Conservation (phyloP, 1,140 invertebrate genomes). For the Lycorma delicatula region DNA sequence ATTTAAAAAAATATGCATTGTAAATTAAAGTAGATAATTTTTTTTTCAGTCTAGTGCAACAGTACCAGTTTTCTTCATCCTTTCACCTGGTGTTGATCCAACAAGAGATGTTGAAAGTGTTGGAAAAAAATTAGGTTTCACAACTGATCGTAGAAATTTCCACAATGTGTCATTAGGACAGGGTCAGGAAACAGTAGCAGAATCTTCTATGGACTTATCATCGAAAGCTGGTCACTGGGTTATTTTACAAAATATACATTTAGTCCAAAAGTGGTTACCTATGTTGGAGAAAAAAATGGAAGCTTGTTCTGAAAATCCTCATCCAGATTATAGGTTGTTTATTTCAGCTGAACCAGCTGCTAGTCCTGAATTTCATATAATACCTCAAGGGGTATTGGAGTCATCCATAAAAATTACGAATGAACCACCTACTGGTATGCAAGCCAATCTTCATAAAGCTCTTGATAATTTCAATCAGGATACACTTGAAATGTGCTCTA, state of each 20-base stretch:
- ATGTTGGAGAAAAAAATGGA: conserved; percentile 88
- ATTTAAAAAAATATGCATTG: no score
- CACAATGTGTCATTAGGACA: conserved; percentile 92
- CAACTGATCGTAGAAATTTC: conserved; percentile 71
- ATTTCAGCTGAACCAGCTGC: conserved; percentile 60
- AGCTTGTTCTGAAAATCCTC: conserved; percentile 55
- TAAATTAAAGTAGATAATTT: no score
- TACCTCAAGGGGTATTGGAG: conserved; percentile 82
- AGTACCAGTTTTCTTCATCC: conserved; percentile 89
- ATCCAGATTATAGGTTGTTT: conserved; percentile 61
- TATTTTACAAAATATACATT: conserved; percentile 84
- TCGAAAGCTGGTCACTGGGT: conserved; percentile 84
- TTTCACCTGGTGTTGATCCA: conserved; percentile 91
- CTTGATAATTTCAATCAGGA: conserved; percentile 91
- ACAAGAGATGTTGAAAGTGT: conserved; percentile 79
- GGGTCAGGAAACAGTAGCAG: conserved; percentile 87
- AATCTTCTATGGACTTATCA: conserved; percentile 71
- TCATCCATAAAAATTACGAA: conserved; percentile 94
- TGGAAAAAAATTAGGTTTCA: conserved; percentile 72
- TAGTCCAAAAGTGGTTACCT: conserved; percentile 81
- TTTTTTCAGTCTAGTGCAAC: conserved; percentile 63
- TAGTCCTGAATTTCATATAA: conserved; percentile 50
- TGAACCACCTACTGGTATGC: conserved; percentile 90
- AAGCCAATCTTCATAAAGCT: conserved; percentile 87
- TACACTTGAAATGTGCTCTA: conserved; percentile 84